Conservation (phyloP, 2,797 vertebrate species). For the Mycteria americana region DNA sequence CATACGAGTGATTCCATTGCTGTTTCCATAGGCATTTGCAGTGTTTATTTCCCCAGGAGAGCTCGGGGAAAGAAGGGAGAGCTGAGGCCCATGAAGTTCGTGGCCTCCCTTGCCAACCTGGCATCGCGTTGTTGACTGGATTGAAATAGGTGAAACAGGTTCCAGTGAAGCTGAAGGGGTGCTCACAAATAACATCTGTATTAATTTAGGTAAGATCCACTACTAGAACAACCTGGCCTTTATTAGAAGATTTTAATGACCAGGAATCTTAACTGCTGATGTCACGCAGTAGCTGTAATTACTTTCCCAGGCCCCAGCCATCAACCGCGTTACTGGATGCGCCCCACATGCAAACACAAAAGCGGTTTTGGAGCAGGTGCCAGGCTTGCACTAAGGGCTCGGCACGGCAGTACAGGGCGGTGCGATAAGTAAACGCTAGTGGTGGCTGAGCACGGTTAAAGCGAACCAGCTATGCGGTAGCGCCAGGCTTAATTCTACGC, state of each 20-base stretch:
- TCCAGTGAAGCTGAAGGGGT: background rate
- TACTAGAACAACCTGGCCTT: background rate
- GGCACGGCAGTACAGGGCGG: background rate
- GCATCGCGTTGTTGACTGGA: background rate
- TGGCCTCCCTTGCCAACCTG: background rate
- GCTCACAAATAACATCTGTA: background rate
- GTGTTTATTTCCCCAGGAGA: background rate
- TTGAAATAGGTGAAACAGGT: background rate
- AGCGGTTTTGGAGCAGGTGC: background rate
- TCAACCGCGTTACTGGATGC: background rate
- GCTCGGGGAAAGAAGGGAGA: background rate
- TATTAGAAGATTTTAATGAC: background rate
- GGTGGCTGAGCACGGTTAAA: background rate
- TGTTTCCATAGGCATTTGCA: background rate
- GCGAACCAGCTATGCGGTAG: background rate
- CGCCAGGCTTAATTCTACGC: rapidly evolving
- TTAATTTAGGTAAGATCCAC: background rate
- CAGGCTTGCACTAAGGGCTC: background rate
- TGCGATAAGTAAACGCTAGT: background rate
- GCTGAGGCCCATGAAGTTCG: background rate
- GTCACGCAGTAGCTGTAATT: background rate
- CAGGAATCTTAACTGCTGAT: background rate
- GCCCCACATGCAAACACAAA: background rate
- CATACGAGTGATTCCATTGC: background rate
- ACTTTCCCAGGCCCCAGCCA: background rate